phyloP scores from a whole-genome alignment of 2,113 vertebrate species.

The Anser brachyrhynchus region DNA sequence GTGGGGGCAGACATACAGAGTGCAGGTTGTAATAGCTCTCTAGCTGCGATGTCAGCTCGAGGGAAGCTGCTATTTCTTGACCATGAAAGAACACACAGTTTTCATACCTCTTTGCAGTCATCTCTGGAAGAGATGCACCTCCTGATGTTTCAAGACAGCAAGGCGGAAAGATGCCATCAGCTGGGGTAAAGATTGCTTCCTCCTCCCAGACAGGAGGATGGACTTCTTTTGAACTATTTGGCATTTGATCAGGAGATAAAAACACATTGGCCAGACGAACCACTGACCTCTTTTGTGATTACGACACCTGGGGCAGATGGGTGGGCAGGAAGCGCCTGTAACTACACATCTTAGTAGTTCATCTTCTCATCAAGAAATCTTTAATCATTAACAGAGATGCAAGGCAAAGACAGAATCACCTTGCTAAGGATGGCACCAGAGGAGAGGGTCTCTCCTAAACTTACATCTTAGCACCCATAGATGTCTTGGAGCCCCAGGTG shows the following conservation, averaged over 20 bases:
- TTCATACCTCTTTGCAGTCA: not conserved
- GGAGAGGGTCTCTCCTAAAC: not conserved
- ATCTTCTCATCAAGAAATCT: not conserved
- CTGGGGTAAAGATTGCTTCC: not conserved
- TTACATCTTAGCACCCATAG: not conserved
- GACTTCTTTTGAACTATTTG: conserved; percentile 2
- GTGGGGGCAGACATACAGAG: not conserved
- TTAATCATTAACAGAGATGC: not conserved
- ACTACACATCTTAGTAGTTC: not conserved
- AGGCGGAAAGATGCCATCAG: not conserved
- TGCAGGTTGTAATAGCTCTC: not conserved
- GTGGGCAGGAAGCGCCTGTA: not conserved
- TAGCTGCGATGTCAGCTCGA: not conserved
- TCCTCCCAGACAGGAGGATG: not conserved
- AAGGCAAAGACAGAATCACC: not conserved
- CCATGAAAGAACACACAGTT: not conserved
- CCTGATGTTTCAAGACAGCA: not conserved
- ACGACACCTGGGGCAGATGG: not conserved
- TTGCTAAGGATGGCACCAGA: not conserved
- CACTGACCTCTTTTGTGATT: not conserved
- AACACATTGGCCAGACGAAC: not conserved
- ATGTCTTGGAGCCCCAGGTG: not conserved
- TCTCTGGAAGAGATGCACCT: not conserved
- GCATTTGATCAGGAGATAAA: not conserved
- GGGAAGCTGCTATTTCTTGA: not conserved